A percentile compares a stretch with the other conserved stretches of the same genome.
Conservation (phyloP, 1,140 invertebrate genomes). For the Physella acuta region DNA sequence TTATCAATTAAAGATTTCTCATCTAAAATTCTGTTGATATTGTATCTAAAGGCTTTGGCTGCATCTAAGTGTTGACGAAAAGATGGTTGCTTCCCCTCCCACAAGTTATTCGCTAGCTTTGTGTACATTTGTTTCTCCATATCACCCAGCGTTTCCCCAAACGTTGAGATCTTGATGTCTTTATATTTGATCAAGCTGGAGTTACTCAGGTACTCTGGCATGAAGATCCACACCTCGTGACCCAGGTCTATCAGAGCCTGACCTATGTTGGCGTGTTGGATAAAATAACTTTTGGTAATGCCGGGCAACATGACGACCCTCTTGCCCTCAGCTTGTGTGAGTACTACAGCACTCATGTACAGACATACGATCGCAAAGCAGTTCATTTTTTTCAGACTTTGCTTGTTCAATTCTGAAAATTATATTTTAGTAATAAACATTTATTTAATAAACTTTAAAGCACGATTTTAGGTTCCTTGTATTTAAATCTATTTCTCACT, state of each 20-base stretch:
- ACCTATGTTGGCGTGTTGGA: constrained; percentile 20
- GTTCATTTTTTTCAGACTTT: too few relatives aligned
- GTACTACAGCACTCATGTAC: too few relatives aligned
- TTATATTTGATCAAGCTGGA: constrained; percentile 13
- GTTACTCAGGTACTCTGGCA: constrained; percentile 14
- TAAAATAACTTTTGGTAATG: constrained; percentile 13
- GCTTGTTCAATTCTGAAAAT: too few relatives aligned
- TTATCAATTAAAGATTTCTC: constrained; percentile 4
- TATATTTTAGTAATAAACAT: too few relatives aligned
- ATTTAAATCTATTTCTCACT: too few relatives aligned
- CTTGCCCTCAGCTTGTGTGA: too few relatives aligned
- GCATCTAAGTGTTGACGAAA: background rate
- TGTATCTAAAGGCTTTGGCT: background rate
- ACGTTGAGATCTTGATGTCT: constrained; percentile 9
- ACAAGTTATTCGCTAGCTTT: constrained; percentile 13
- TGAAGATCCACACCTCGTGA: constrained; percentile 21
- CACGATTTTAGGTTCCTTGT: too few relatives aligned
- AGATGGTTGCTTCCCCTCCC: constrained; percentile 1
- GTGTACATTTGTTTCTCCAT: constrained; percentile 7
- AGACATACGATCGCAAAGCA: too few relatives aligned
- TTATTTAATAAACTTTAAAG: too few relatives aligned
- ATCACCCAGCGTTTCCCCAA: background rate
- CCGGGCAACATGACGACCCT: constrained; percentile 17
- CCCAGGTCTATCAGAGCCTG: constrained; percentile 12
- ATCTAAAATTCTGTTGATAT: background rate